These are phyloP conservation scores for Oligia latruncula DNA, from an alignment of 2,888 invertebrate species.

Conservation along the genomic window DNA sequence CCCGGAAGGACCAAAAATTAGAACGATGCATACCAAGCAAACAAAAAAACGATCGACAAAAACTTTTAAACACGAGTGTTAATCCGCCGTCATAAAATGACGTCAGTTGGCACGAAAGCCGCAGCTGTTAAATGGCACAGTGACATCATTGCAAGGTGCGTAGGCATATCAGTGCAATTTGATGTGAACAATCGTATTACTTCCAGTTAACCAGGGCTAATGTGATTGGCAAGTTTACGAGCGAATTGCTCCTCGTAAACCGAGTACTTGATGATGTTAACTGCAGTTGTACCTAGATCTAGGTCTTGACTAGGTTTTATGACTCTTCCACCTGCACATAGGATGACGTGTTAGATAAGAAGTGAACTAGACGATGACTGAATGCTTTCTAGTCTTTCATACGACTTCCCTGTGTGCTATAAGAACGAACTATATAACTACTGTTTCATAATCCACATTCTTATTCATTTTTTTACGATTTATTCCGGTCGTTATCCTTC, in stretches of 20 bases:
- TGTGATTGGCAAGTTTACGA: slow-evolving; percentile 62
- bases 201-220: slow-evolving; percentile 58
- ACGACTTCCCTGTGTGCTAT: neutral
- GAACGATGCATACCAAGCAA: slow-evolving; percentile 22
- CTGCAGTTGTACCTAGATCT: slow-evolving; percentile 20
- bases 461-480: neutral
- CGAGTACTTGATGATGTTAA: slow-evolving; percentile 17
- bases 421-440: neutral
- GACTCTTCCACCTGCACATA: neutral
- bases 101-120: slow-evolving; percentile 83
- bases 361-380: neutral
- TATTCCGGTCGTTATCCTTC: neutral
- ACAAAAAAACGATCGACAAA: slow-evolving; percentile 34
- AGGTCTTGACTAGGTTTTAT: slow-evolving; percentile 17
- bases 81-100: slow-evolving; percentile 75
- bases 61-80: slow-evolving; percentile 51
- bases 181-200: slow-evolving; percentile 64
- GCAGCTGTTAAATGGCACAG: slow-evolving; percentile 68
- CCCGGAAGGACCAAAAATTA: slow-evolving; percentile 30
- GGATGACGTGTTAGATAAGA: neutral
- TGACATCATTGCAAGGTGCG: slow-evolving; percentile 74
- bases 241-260: slow-evolving; percentile 53
- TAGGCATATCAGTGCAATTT: slow-evolving; percentile 68
- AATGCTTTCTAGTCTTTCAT: neutral
- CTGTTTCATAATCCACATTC: neutral